These are phyloP conservation scores for Asarcornis scutulata DNA, from an alignment of 2,113 vertebrate species.

Conservation along the genomic window DNA sequence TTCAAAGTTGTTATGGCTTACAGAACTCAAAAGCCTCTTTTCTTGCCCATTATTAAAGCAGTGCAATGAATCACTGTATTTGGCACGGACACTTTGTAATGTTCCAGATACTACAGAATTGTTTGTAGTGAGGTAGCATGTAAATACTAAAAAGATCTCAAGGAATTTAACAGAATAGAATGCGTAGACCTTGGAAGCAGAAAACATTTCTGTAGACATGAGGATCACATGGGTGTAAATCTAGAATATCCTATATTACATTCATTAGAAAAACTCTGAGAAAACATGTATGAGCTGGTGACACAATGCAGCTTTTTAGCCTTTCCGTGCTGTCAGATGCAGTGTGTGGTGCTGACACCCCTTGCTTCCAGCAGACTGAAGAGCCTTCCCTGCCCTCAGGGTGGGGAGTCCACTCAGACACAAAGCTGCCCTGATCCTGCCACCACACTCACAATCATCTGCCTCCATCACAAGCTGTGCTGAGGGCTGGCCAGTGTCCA, in stretches of 20 bases:
- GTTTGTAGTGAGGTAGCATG: neutral
- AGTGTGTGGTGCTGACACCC: rapidly evolving
- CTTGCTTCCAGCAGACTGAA: neutral
- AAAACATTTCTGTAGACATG: neutral
- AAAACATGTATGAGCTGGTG: rapidly evolving
- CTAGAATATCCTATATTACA: neutral
- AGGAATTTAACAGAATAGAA: neutral
- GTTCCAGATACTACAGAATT: neutral
- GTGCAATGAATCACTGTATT: conserved; percentile 42
- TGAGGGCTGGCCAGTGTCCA: neutral
- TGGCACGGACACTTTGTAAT: neutral
- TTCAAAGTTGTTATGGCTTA: conserved; percentile 56
- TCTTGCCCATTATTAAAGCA: conserved; percentile 29
- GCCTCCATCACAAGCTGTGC: neutral
- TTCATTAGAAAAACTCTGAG: neutral
- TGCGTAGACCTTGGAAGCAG: neutral
- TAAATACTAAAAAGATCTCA: neutral
- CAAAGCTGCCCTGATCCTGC: neutral
- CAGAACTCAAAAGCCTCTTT: conserved; percentile 57
- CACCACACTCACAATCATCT: neutral
- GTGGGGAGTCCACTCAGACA: rapidly evolving
- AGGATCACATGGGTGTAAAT: neutral
- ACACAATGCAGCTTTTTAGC: neutral
- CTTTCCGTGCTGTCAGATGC: rapidly evolving
- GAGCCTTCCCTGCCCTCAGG: neutral